Evolutionary conservation across 2,797 vertebrate genomes (phyloP).

Genomic region (Emys orbicularis): DNA sequence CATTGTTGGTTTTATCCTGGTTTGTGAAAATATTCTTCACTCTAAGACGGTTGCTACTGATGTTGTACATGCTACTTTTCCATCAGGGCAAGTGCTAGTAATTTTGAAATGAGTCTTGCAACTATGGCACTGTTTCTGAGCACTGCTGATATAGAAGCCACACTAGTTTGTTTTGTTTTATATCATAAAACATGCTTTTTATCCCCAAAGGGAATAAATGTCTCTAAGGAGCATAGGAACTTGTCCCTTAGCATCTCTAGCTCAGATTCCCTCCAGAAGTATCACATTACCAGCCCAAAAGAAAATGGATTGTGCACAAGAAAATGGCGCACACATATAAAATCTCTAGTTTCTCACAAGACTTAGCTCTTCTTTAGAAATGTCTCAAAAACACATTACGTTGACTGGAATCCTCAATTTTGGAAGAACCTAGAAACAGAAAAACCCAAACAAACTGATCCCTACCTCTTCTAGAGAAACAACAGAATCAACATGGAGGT

Average conservation of each 20-base stretch:
- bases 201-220: background rate
- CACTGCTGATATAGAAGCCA: background rate
- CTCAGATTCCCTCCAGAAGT: background rate
- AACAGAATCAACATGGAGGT: constrained; percentile 89
- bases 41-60: background rate
- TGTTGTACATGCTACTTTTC: background rate
- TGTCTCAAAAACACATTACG: background rate
- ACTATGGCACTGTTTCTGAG: background rate
- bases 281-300: background rate
- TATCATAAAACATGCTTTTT: background rate
- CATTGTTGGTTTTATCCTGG: background rate
- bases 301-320: background rate
- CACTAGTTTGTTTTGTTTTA: background rate
- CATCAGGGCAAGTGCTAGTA: background rate
- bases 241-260: background rate
- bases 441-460: background rate
- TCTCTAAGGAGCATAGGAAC: background rate
- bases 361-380: background rate
- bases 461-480: constrained; percentile 95
- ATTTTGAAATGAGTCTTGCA: background rate
- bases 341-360: background rate
- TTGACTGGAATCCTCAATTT: background rate
- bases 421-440: background rate
- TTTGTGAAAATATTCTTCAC: background rate
- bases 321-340: background rate